phyloP scores from a whole-genome alignment of 2,888 invertebrate species.

The Dryomyza anilis region DNA sequence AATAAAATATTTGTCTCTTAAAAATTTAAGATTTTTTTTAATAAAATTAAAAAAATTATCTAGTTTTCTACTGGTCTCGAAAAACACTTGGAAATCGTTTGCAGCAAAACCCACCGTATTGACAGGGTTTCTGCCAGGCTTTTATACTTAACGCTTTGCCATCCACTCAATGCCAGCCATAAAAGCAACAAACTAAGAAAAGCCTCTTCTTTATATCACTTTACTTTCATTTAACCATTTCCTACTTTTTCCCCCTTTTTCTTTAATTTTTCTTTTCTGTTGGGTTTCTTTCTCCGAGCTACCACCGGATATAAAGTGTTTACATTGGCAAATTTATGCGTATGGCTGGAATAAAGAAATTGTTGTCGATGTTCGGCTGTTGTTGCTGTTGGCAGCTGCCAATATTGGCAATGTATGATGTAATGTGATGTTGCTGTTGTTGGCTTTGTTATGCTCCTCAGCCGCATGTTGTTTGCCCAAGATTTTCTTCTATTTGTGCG shows the following conservation, averaged over 20 bases:
- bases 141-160: too few relatives aligned
- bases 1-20: too few relatives aligned
- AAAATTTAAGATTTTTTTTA: too few relatives aligned
- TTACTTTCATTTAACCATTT: background rate
- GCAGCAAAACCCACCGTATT: too few relatives aligned
- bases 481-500: constrained; percentile 12
- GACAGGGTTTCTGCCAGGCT: too few relatives aligned
- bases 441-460: background rate
- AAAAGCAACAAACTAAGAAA: too few relatives aligned
- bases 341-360: background rate
- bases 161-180: too few relatives aligned
- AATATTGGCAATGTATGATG: background rate
- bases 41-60: too few relatives aligned
- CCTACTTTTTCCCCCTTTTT: background rate
- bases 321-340: constrained; percentile 14
- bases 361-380: background rate
- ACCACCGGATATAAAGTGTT: background rate
- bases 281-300: background rate
- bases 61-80: too few relatives aligned
- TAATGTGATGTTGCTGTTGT: background rate
- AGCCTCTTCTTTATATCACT: too few relatives aligned
- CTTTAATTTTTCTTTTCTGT: background rate
- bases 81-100: too few relatives aligned
- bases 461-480: constrained; percentile 3
- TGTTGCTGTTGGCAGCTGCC: background rate